Evolutionary conservation across 2,888 invertebrate genomes (phyloP).

Genomic region (Chymomyza amoena): DNA sequence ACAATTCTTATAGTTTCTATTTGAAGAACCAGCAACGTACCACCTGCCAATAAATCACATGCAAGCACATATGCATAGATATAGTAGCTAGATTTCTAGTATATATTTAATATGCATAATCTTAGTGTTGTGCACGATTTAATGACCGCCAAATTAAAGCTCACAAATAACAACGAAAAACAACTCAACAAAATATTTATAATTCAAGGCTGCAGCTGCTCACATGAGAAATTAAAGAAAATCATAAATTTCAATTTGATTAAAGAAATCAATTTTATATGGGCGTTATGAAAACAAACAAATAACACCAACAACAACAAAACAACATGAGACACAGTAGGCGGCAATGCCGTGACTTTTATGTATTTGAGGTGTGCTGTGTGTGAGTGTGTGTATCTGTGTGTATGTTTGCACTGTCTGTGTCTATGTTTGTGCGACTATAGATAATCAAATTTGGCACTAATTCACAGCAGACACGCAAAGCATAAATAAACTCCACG

Average conservation of each 20-base stretch:
- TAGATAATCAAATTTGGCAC: slow-evolving; percentile 74
- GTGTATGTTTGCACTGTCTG: slow-evolving; percentile 19
- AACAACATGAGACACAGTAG: slow-evolving; percentile 24
- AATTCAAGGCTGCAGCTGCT: not conserved
- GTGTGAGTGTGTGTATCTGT: slow-evolving; percentile 21
- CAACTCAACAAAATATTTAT: not conserved
- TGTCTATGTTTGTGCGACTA: slow-evolving; percentile 47
- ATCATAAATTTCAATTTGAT: slow-evolving; percentile 61
- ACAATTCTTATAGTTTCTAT: no score
- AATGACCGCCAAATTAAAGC: not conserved
- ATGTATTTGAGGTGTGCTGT: slow-evolving; percentile 56
- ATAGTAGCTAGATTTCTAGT: not conserved
- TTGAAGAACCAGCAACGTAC: not conserved
- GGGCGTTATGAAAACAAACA: slow-evolving; percentile 38
- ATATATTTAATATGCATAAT: not conserved
- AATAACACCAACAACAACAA: slow-evolving; percentile 7
- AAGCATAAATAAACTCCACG: slow-evolving; percentile 69
- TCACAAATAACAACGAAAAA: not conserved
- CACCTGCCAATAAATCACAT: not conserved
- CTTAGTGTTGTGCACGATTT: not conserved
- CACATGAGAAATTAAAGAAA: slow-evolving; percentile 39
- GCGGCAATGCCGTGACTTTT: slow-evolving; percentile 53
- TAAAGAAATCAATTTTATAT: slow-evolving; percentile 64
- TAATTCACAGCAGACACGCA: slow-evolving; percentile 72
- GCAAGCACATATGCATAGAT: not conserved